A percentile compares a stretch with the other conserved stretches of the same genome.
These are phyloP conservation scores for Pelodytes ibericus DNA, from an alignment of 2,797 vertebrate species.

Conservation along the genomic window DNA sequence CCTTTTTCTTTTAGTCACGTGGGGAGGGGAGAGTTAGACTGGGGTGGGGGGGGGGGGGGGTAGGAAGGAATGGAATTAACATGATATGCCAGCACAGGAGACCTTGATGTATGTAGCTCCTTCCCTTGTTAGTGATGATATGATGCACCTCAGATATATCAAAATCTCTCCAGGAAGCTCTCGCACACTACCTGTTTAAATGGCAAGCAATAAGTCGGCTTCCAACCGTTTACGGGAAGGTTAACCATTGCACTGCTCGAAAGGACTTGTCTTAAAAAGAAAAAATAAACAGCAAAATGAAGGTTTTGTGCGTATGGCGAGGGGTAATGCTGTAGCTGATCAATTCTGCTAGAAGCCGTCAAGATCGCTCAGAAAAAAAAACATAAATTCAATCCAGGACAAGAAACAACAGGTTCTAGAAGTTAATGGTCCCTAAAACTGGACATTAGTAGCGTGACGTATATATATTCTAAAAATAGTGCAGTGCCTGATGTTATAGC, in stretches of 20 bases:
- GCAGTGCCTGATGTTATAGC: too few species aligned
- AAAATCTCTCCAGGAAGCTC: slow-evolving; percentile 59
- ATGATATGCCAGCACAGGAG: slow-evolving; percentile 58
- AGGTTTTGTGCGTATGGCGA: background rate
- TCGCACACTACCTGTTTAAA: slow-evolving; percentile 53
- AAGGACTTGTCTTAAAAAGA: slow-evolving; percentile 1
- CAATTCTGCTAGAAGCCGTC: background rate
- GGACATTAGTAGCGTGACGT: background rate
- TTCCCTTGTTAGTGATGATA: slow-evolving; percentile 61
- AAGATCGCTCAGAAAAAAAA: background rate
- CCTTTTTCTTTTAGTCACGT: slow-evolving; percentile 68
- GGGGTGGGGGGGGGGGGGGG: too few species aligned
- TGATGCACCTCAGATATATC: slow-evolving; percentile 57
- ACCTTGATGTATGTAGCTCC: slow-evolving; percentile 60
- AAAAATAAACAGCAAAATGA: background rate
- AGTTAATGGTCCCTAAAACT: background rate
- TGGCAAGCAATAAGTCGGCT: slow-evolving; percentile 49
- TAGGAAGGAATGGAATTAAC: slow-evolving; percentile 65
- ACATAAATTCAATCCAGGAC: background rate
- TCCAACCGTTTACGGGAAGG: slow-evolving; percentile 29
- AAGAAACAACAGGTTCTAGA: background rate
- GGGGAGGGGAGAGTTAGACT: slow-evolving; percentile 57
- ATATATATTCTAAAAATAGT: too few species aligned
- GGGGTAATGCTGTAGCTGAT: background rate
- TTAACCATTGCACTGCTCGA: slow-evolving; percentile 42